Evolutionary conservation across 2,797 vertebrate genomes (phyloP).

Genomic region (Schizothorax lantsangensis): DNA sequence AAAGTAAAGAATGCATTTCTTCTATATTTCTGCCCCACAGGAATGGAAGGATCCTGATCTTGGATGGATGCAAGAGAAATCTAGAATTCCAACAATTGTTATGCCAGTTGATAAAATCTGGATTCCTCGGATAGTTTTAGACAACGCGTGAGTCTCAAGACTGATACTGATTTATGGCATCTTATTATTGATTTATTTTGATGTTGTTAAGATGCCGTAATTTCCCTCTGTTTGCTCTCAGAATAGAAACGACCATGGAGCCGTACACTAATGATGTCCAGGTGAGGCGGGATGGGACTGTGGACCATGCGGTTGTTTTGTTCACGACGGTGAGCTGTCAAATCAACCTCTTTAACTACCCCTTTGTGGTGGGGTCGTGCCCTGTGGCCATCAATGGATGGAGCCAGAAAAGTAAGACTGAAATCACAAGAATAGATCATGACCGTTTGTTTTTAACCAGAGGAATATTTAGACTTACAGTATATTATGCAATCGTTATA

Average conservation of each 20-base stretch:
- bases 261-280: conserved; percentile 67
- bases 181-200: not conserved
- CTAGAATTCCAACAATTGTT: conserved; percentile 60
- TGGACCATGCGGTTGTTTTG: conserved; percentile 66
- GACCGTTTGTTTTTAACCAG: not conserved
- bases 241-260: conserved; percentile 60
- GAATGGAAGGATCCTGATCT: conserved; percentile 70
- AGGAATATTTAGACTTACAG: not conserved
- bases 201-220: not conserved
- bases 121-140: conserved; percentile 72
- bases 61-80: conserved; percentile 66
- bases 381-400: conserved; percentile 74
- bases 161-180: not conserved
- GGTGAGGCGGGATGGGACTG: conserved; percentile 66
- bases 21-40: conserved; percentile 55
- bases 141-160: conserved; percentile 72
- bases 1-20: not conserved
- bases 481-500: not conserved
- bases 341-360: conserved; percentile 78
- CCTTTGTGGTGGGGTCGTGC: conserved; percentile 72
- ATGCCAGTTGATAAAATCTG: conserved; percentile 75
- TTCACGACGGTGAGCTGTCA: conserved; percentile 71
- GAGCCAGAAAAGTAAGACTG: conserved; percentile 61
- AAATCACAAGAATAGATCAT: not conserved
- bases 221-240: conserved; percentile 46